A percentile compares a stretch with the other conserved stretches of the same genome.
phyloP scores from a whole-genome alignment of 2,113 vertebrate genomes.

The Clarias macrocephalus region DNA sequence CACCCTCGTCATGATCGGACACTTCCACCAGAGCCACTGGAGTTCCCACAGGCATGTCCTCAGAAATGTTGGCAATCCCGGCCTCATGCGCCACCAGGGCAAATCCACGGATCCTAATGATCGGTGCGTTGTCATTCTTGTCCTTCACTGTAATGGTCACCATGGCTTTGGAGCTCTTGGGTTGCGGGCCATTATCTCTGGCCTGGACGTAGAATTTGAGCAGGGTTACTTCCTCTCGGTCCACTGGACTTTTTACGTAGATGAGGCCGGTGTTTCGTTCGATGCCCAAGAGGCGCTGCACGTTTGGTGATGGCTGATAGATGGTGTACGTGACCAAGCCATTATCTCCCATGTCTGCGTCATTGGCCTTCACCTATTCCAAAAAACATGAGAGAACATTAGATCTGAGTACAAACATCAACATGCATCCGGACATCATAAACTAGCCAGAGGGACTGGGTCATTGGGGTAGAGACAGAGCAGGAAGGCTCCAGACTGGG shows the following conservation, averaged over 20 bases:
- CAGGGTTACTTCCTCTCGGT: slow-evolving; percentile 87
- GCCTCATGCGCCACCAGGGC: slow-evolving; percentile 90
- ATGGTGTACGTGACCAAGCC: slow-evolving; percentile 91
- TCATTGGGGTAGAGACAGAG: background rate
- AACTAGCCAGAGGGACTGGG: background rate
- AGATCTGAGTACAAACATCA: background rate
- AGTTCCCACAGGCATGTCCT: slow-evolving; percentile 91
- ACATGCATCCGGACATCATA: background rate
- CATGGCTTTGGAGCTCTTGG: slow-evolving; percentile 85
- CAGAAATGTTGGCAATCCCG: slow-evolving; percentile 93
- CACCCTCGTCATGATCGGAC: slow-evolving; percentile 91
- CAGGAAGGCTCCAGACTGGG: background rate
- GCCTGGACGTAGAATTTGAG: slow-evolving; percentile 90
- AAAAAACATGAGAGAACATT: slow-evolving; percentile 36
- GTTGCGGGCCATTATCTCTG: slow-evolving; percentile 87
- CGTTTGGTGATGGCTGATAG: slow-evolving; percentile 82
- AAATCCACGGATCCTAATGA: slow-evolving; percentile 92
- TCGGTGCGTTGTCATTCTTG: slow-evolving; percentile 90
- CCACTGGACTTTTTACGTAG: slow-evolving; percentile 88
- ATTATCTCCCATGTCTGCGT: slow-evolving; percentile 88
- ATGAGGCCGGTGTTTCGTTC: slow-evolving; percentile 88
- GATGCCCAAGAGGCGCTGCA: slow-evolving; percentile 87
- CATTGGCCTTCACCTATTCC: slow-evolving; percentile 87
- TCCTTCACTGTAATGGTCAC: slow-evolving; percentile 88
- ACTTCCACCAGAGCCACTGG: slow-evolving; percentile 95